Evolutionary conservation across 2,888 invertebrate genomes (phyloP).

Genomic region (Byasa hedistus): DNA sequence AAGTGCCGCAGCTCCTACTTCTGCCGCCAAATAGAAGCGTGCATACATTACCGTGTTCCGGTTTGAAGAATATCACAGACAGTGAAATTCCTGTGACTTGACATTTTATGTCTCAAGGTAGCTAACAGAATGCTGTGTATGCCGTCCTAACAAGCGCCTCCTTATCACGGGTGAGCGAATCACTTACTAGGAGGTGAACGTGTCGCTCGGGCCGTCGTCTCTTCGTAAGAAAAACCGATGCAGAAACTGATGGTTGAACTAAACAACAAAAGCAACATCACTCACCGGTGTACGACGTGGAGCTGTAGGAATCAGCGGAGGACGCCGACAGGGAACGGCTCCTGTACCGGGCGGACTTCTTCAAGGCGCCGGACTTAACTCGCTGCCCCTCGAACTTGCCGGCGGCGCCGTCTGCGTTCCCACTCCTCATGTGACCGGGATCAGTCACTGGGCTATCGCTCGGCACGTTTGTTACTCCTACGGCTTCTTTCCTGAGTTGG

Average conservation of each 20-base stretch:
- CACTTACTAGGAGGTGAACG: too few relatives aligned
- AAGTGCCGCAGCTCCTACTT: too few relatives aligned
- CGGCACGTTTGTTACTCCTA: constrained; percentile 75
- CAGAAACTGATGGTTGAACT: background rate
- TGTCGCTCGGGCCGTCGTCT: too few relatives aligned
- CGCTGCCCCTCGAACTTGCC: constrained; percentile 71
- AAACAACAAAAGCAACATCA: constrained; percentile 25
- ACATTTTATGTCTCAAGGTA: too few relatives aligned
- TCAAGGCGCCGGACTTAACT: constrained; percentile 86
- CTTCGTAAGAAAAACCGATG: too few relatives aligned
- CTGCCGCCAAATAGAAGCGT: too few relatives aligned
- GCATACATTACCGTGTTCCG: too few relatives aligned
- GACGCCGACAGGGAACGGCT: constrained; percentile 96
- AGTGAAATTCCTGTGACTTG: too few relatives aligned
- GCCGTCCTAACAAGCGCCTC: too few relatives aligned
- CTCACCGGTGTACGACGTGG: constrained; percentile 83
- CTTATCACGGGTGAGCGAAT: too few relatives aligned
- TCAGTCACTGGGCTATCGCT: constrained; percentile 88
- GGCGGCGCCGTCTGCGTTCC: constrained; percentile 59
- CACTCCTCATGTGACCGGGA: constrained; percentile 82
- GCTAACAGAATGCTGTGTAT: too few relatives aligned
- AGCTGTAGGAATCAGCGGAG: constrained; percentile 97
- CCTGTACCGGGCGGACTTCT: constrained; percentile 92
- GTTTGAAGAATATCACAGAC: too few relatives aligned
- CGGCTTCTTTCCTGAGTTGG: constrained; percentile 64